Evolutionary conservation across 2,113 vertebrate species (phyloP).

Genomic region (Ceratotherium simum): DNA sequence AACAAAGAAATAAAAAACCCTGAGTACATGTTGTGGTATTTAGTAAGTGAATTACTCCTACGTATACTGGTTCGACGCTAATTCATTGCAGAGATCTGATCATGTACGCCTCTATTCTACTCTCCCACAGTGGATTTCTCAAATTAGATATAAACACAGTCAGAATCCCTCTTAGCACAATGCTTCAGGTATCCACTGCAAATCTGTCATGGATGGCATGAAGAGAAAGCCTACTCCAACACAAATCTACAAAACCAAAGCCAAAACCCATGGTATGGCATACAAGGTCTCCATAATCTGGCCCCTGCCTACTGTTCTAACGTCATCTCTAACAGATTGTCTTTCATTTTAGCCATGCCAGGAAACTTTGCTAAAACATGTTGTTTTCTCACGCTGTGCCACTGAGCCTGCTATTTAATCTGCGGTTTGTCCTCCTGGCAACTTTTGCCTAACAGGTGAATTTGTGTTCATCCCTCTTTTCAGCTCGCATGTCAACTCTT

Average conservation of each 20-base stretch:
- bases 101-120: fast-evolving
- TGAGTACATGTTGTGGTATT: not conserved
- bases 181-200: not conserved
- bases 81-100: not conserved
- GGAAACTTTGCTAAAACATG: not conserved
- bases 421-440: not conserved
- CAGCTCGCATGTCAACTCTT: not conserved
- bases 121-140: not conserved
- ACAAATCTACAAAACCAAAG: not conserved
- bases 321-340: not conserved
- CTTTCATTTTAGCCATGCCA: not conserved
- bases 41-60: not conserved
- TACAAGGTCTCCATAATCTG: fast-evolving
- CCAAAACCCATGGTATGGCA: fast-evolving
- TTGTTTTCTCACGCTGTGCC: not conserved
- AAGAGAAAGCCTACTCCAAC: not conserved
- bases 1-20: not conserved
- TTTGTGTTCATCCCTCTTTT: not conserved
- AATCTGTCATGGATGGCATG: not conserved
- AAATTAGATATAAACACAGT: not conserved
- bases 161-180: not conserved
- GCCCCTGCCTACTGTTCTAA: not conserved
- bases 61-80: not conserved
- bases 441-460: not conserved
- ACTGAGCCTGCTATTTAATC: not conserved